A percentile compares a stretch with the other conserved stretches of the same genome.
These are phyloP conservation scores for Acronicta aceris DNA, from an alignment of 2,888 invertebrate species.

Conservation along the genomic window DNA sequence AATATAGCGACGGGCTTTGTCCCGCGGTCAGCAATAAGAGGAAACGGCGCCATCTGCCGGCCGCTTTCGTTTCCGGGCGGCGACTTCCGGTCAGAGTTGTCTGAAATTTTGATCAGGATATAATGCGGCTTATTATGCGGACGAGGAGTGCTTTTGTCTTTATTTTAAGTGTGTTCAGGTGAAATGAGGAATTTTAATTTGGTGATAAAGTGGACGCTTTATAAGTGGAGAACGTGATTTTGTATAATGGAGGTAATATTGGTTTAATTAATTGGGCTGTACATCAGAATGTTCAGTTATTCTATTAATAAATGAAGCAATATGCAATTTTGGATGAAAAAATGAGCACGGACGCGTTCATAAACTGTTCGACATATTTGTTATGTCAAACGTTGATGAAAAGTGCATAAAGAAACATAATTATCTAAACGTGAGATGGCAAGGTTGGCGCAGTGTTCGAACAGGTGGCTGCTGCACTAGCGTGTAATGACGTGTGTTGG, in stretches of 20 bases:
- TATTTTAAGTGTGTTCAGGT: constrained; percentile 44
- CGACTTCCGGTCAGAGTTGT: constrained; percentile 75
- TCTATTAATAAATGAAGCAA: too few relatives aligned
- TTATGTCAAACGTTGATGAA: too few relatives aligned
- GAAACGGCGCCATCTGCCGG: constrained; percentile 83
- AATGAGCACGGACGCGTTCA: too few relatives aligned
- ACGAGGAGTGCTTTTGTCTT: constrained; percentile 44
- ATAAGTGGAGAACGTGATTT: constrained; percentile 25
- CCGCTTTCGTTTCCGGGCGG: constrained; percentile 73
- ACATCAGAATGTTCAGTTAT: neutral
- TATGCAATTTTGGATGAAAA: too few relatives aligned
- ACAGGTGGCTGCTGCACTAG: too few relatives aligned
- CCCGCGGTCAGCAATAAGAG: constrained; percentile 85
- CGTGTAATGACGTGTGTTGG: too few relatives aligned
- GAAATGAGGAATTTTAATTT: constrained; percentile 25
- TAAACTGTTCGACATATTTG: too few relatives aligned
- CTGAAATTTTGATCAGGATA: constrained; percentile 82
- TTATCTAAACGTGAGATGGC: too few relatives aligned
- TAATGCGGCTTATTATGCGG: constrained; percentile 79
- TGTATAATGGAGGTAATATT: constrained; percentile 31
- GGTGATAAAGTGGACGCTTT: constrained; percentile 9
- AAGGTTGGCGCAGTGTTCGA: too few relatives aligned
- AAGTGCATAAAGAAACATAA: too few relatives aligned
- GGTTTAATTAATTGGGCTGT: constrained; percentile 17
- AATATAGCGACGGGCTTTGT: constrained; percentile 79